Percentiles rank a stretch among this genome's conserved stretches.
phyloP scores from a whole-genome alignment of 2,888 invertebrate genomes.

The Cheilosia variabilis region DNA sequence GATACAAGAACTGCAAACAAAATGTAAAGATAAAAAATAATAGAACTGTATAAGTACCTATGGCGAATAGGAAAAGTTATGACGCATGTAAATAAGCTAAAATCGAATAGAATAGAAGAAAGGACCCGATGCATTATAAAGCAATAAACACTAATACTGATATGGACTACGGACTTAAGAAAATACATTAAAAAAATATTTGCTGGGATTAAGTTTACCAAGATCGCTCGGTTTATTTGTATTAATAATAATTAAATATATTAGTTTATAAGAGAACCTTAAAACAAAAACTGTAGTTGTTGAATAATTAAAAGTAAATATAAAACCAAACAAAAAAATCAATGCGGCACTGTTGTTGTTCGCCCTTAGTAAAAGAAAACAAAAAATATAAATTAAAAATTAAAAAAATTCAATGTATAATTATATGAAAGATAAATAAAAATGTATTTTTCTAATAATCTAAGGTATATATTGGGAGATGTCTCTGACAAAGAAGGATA shows the following conservation, averaged over 20 bases:
- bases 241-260: conserved; percentile 53
- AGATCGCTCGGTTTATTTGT: conserved; percentile 72
- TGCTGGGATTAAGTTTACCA: conserved; percentile 75
- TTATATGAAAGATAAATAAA: conserved; percentile 72
- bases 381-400: conserved; percentile 19
- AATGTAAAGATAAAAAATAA: conserved; percentile 52
- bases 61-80: conserved; percentile 28
- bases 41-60: conserved; percentile 15
- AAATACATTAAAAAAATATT: conserved; percentile 64
- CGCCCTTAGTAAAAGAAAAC: conserved; percentile 51
- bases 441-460: conserved; percentile 75
- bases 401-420: conserved; percentile 65
- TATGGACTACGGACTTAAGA: conserved; percentile 25
- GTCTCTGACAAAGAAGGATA: conserved; percentile 43
- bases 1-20: conserved; percentile 58
- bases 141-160: background rate
- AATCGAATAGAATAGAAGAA: conserved; percentile 56
- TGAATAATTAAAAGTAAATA: conserved; percentile 56
- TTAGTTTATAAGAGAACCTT: conserved; percentile 54
- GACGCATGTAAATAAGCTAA: conserved; percentile 70
- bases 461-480: conserved; percentile 67
- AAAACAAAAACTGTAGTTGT: conserved; percentile 65
- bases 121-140: conserved; percentile 52
- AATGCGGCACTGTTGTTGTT: conserved; percentile 60
- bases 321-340: conserved; percentile 19